phyloP scores from a whole-genome alignment of 2,113 vertebrate genomes.

The Panurus biarmicus region DNA sequence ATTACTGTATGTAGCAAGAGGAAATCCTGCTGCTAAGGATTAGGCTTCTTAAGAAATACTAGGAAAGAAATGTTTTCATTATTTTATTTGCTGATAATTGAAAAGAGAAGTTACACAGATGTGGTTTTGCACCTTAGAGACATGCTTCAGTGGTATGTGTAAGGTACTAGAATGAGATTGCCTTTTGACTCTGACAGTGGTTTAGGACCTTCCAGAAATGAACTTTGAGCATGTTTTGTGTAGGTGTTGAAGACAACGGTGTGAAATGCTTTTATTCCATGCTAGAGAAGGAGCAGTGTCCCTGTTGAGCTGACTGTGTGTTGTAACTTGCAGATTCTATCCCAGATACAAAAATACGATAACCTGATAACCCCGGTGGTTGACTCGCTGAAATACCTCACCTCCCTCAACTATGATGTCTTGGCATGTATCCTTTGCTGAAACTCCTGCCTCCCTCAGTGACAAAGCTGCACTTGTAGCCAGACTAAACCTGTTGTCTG shows the following conservation, averaged over 20 bases:
- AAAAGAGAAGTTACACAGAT: not conserved
- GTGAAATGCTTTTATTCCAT: not conserved
- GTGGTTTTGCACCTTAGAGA: not conserved
- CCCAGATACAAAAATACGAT: conserved; percentile 98
- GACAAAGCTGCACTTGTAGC: not conserved
- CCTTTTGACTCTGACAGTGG: not conserved
- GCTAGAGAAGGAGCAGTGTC: not conserved
- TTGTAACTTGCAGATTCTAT: conserved; percentile 83
- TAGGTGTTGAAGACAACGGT: not conserved
- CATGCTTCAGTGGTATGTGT: not conserved
- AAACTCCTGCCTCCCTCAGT: not conserved
- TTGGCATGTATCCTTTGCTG: conserved; percentile 95
- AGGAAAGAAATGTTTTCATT: not conserved
- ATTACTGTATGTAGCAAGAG: not conserved
- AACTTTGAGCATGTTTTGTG: not conserved
- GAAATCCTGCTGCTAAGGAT: not conserved
- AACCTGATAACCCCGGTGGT: conserved; percentile 97
- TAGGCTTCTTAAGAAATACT: not conserved
- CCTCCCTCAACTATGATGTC: conserved; percentile 95
- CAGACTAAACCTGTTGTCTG: not conserved
- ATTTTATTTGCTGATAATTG: not conserved
- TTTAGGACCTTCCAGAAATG: not conserved
- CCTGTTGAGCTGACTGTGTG: not conserved
- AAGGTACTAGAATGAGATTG: not conserved
- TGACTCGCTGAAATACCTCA: conserved; percentile 98